Evolutionary conservation across 2,888 invertebrate genomes (phyloP).

Genomic region (Epistrophella euchroma): DNA sequence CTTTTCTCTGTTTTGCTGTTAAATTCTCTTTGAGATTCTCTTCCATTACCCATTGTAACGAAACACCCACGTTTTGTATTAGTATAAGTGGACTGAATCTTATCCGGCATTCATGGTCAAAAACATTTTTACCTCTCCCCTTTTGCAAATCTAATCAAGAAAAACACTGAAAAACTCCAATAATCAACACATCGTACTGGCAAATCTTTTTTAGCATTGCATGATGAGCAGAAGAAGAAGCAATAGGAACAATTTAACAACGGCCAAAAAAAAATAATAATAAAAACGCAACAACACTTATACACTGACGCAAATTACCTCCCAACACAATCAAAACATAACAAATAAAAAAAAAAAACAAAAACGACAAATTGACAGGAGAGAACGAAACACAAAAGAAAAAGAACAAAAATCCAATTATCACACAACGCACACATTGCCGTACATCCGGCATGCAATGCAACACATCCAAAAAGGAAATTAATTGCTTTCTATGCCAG

Average conservation of each 20-base stretch:
- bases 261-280: conserved; percentile 10
- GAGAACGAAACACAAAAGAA: conserved; percentile 65
- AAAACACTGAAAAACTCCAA: conserved; percentile 2
- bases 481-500: conserved; percentile 75
- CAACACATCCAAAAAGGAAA: conserved; percentile 74
- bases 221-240: conserved; percentile 4
- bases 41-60: conserved; percentile 7
- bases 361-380: conserved; percentile 60
- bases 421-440: conserved; percentile 75
- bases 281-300: conserved; percentile 50
- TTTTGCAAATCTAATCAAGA: neutral
- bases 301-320: conserved; percentile 34
- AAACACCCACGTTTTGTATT: conserved; percentile 56
- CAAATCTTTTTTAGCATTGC: neutral
- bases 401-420: conserved; percentile 76
- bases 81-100: conserved; percentile 25
- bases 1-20: conserved; percentile 30
- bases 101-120: conserved; percentile 71
- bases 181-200: neutral
- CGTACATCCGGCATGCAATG: conserved; percentile 75
- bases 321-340: conserved; percentile 52
- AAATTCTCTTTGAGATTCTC: conserved; percentile 52
- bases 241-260: conserved; percentile 11
- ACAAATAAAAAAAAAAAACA: conserved; percentile 20
- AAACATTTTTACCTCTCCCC: conserved; percentile 27